Percentiles rank a stretch among this genome's conserved stretches.
Conservation (phyloP, 2,113 vertebrate genomes). For the Siniperca chuatsi region DNA sequence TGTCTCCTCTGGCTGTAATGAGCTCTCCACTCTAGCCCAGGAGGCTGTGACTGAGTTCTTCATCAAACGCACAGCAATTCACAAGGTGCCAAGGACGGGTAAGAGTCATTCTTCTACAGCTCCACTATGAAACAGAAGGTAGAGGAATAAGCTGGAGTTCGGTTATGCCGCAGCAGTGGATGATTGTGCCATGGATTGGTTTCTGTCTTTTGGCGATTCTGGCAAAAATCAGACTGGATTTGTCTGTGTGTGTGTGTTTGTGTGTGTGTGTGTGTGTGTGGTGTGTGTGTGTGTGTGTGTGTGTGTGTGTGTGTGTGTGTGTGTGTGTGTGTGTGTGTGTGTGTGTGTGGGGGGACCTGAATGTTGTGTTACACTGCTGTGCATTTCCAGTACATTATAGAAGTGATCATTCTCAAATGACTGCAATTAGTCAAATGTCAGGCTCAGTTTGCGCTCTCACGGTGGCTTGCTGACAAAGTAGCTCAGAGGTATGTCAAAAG, state of each 20-base stretch:
- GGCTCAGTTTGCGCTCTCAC: constrained; percentile 68
- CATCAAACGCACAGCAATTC: constrained; percentile 66
- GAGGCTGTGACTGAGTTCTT: constrained; percentile 69
- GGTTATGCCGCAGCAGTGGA: neutral
- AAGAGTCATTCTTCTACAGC: constrained; percentile 62
- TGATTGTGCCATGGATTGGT: constrained; percentile 25
- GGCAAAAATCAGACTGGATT: constrained; percentile 27
- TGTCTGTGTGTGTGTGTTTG: no score
- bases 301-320: no score
- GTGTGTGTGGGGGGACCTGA: constrained; percentile 13
- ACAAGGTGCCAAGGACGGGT: constrained; percentile 76
- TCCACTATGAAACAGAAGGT: constrained; percentile 30
- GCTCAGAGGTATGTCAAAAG: constrained; percentile 77
- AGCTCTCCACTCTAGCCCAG: constrained; percentile 50
- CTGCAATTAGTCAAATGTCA: constrained; percentile 86
- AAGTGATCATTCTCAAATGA: constrained; percentile 81
- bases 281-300: no score
- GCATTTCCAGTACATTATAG: constrained; percentile 73
- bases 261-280: no score
- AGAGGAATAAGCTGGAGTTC: constrained; percentile 29
- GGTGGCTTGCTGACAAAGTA: constrained; percentile 75
- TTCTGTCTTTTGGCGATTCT: constrained; percentile 7
- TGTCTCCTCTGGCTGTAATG: constrained; percentile 60
- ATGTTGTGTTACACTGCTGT: constrained; percentile 63
- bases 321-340: no score